Evolutionary conservation across 2,797 vertebrate species (phyloP), one percentile per base, ranked within the genome.

Genomic region (Propithecus perrieri): DNA sequence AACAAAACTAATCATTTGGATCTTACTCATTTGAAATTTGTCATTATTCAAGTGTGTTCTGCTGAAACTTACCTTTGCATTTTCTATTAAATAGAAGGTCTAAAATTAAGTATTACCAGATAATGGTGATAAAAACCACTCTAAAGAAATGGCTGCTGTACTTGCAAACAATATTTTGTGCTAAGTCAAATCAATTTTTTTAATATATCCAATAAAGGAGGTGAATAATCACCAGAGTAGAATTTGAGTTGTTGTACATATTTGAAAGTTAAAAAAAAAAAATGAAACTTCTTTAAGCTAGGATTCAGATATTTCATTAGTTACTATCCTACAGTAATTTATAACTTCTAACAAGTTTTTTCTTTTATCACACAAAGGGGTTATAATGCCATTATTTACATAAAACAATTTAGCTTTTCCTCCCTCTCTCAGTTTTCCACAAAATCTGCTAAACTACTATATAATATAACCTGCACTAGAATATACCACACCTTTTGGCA

Each of bases 121-220:
- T 59, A n/a, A 91, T 75, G 12, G 2, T 57, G 14, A 35, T 41
- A 71, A 85, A 92, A 89, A 79, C 12, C 24, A 75, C 74, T 17
- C 85, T 65, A 81, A 93, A 84, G 69, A 55, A 69, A 43, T 18
- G 13, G 28, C 2, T 89, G 18, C 48, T 94, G 12, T 50, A 91
- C 85, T 89, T 95, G 71, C 55, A 96, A 90, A 92, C 61, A 95
- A 17, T 81, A 87, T 75, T 92, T 94, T 89, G 59, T 41, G 33
- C n/a, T 81, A 93, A 85, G 15, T 69, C 22, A 89, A 89, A 81
- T 86, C 12, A 85, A 85, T 35, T 80, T 92, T 65, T 41, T 90
- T 11, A 75, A 93, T 78, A 69, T 85, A 87, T 22, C 57, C 83
- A 88, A 76, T 63, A 93, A 69, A 59, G 75, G 13, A 38, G 5